phyloP scores from a whole-genome alignment of 2,888 invertebrate species.

The Pharmacophagus antenor region DNA sequence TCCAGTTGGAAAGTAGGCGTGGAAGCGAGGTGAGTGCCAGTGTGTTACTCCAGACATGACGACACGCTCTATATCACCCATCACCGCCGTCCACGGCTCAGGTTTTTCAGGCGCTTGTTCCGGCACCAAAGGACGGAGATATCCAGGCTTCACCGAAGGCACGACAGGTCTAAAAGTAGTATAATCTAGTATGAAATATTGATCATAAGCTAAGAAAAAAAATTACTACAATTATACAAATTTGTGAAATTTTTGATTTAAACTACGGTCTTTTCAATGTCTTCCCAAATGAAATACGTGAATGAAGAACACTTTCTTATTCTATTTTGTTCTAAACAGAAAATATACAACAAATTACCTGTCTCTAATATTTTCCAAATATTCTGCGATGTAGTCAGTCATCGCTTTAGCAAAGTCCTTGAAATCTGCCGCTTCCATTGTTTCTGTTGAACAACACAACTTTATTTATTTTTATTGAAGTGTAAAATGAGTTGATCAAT shows the following conservation, averaged over 20 bases:
- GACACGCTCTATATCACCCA: conserved; percentile 95
- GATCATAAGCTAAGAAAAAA: too few relatives aligned
- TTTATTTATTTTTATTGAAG: conserved; percentile 11
- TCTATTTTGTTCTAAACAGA: neutral
- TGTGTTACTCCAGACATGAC: conserved; percentile 99
- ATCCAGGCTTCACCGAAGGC: conserved; percentile 96
- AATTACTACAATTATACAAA: too few relatives aligned
- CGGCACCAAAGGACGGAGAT: conserved; percentile 92
- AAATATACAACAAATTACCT: conserved; percentile 76
- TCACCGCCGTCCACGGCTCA: conserved; percentile 94
- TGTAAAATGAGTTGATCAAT: conserved; percentile 18
- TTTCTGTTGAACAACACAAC: conserved; percentile 49
- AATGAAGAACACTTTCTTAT: neutral
- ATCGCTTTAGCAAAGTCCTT: conserved; percentile 95
- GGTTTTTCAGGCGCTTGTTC: conserved; percentile 90
- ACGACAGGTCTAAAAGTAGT: conserved; percentile 86
- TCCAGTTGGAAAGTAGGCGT: conserved; percentile 96
- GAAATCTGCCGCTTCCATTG: conserved; percentile 91
- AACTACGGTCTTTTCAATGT: too few relatives aligned
- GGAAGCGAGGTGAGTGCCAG: conserved; percentile 97
- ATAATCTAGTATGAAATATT: neutral
- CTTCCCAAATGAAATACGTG: too few relatives aligned
- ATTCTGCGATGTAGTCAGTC: conserved; percentile 96
- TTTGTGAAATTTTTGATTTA: too few relatives aligned
- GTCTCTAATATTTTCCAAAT: conserved; percentile 95